These are phyloP conservation scores for Akabosia matsudoensis DNA, from an alignment of 1,140 invertebrate genomes.

Conservation along the genomic window DNA sequence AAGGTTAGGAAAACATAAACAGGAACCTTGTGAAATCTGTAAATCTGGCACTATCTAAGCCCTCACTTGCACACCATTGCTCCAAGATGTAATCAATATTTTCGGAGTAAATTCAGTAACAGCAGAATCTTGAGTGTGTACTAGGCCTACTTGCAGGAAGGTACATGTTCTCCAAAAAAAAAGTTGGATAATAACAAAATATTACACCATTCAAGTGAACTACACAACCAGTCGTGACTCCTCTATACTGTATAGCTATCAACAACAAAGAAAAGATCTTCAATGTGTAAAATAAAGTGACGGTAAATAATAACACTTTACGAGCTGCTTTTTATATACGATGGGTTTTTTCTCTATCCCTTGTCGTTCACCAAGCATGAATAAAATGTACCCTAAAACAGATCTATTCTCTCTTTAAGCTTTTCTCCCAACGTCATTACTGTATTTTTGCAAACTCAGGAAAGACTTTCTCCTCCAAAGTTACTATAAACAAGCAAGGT, in stretches of 20 bases:
- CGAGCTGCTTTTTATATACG: background rate
- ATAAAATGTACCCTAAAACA: constrained; percentile 5
- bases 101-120: no score
- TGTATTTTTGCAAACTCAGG: background rate
- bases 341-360: background rate
- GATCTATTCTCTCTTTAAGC: background rate
- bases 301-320: background rate
- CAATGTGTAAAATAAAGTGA: background rate
- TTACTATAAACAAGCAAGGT: background rate
- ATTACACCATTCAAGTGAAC: background rate
- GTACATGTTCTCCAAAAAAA: no score
- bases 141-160: no score
- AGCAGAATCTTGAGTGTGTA: no score
- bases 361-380: background rate
- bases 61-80: background rate
- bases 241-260: no score
- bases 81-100: background rate
- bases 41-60: background rate
- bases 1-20: background rate
- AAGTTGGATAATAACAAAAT: no score
- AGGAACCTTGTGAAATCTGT: background rate
- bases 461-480: background rate
- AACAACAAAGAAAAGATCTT: no score
- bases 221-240: no score
- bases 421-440: background rate